A percentile compares a stretch with the other conserved stretches of the same genome.
Conservation (phyloP, 2,888 invertebrate species). For the Taenaris catops region DNA sequence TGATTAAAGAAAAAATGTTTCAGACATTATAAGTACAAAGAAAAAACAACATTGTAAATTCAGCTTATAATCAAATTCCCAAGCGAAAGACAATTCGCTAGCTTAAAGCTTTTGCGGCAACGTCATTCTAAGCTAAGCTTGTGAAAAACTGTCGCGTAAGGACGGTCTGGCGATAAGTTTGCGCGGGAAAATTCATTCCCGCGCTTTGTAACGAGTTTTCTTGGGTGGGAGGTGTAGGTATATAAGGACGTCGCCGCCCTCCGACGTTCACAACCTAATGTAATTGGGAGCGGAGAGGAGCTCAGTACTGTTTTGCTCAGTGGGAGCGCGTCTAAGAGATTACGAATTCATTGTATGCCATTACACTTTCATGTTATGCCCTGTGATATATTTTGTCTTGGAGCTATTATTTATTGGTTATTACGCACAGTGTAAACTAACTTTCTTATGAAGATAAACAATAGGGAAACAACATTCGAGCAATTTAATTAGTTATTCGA, state of each 20-base stretch:
- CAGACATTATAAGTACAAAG: too few relatives aligned
- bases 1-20: too few relatives aligned
- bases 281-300: slow-evolving; percentile 40
- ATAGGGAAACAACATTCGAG: too few relatives aligned
- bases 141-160: slow-evolving; percentile 45
- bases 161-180: slow-evolving; percentile 58
- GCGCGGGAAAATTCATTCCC: slow-evolving; percentile 71
- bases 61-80: slow-evolving; percentile 13
- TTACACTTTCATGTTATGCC: slow-evolving; percentile 17
- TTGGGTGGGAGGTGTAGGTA: slow-evolving; percentile 45
- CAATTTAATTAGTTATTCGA: too few relatives aligned
- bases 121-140: slow-evolving; percentile 36
- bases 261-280: slow-evolving; percentile 48
- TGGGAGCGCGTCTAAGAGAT: slow-evolving; percentile 26
- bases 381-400: slow-evolving; percentile 3
- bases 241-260: slow-evolving; percentile 35
- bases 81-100: slow-evolving; percentile 9
- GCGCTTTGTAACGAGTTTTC: slow-evolving; percentile 68
- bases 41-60: too few relatives aligned
- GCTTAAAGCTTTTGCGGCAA: slow-evolving; percentile 18
- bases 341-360: slow-evolving; percentile 23
- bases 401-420: too few relatives aligned
- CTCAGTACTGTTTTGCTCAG: slow-evolving; percentile 42
- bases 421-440: too few relatives aligned
- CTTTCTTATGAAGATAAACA: too few relatives aligned